Conservation (phyloP, 2,113 vertebrate genomes). For the Actenoides lindsayi region DNA sequence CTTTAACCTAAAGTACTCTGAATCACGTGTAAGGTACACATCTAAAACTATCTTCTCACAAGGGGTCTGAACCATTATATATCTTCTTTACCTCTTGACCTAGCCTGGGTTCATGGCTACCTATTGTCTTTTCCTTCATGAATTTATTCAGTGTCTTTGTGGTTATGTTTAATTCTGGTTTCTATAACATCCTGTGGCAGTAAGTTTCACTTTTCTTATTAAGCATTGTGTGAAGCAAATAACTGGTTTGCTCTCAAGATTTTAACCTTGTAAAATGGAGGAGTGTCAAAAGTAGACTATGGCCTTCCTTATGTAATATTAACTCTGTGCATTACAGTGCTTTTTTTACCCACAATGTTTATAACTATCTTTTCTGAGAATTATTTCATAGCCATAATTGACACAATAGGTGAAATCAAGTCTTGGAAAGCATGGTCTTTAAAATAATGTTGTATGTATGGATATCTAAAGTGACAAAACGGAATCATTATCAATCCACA, state of each 20-base stretch:
- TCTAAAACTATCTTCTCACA: not conserved
- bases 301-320: fast-evolving
- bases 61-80: not conserved
- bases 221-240: not conserved
- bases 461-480: not conserved
- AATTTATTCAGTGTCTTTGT: not conserved
- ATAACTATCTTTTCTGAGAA: not conserved
- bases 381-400: not conserved
- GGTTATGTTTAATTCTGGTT: not conserved
- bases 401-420: not conserved
- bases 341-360: not conserved
- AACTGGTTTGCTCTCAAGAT: not conserved
- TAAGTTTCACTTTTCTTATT: not conserved
- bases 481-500: not conserved
- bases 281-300: not conserved
- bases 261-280: not conserved
- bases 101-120: not conserved
- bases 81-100: not conserved
- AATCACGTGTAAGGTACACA: not conserved
- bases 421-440: not conserved
- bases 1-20: not conserved
- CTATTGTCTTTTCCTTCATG: not conserved
- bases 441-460: not conserved
- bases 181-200: not conserved
- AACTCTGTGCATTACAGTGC: not conserved